Percentiles rank a stretch among this genome's conserved stretches.
phyloP scores from a whole-genome alignment of 92 coral and sea anemone genomes.

The Actinostola sp. region DNA sequence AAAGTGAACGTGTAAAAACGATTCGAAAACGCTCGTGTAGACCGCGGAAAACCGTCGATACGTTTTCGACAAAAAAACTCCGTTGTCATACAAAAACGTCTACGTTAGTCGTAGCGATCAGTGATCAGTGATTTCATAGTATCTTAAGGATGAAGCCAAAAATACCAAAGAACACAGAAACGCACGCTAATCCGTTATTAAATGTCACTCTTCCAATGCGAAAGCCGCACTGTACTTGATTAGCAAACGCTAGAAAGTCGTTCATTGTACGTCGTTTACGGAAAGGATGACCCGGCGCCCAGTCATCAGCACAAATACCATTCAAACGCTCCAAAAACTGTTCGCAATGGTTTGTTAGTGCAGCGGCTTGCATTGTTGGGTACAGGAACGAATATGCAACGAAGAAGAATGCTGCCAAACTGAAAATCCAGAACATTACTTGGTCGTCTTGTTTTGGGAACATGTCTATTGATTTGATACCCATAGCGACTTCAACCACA shows the following conservation, averaged over 20 bases:
- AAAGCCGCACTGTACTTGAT: slow-evolving; percentile 13
- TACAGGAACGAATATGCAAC: not conserved
- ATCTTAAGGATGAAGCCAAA: not conserved
- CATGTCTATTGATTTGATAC: not conserved
- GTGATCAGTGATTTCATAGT: not conserved
- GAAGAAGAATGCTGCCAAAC: not conserved
- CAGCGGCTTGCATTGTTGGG: slow-evolving; percentile 12
- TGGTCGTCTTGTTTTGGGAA: not conserved
- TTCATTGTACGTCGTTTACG: not conserved
- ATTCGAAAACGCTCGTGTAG: too few relatives aligned
- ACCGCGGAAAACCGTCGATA: too few relatives aligned
- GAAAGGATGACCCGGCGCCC: slow-evolving; percentile 1
- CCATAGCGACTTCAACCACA: not conserved
- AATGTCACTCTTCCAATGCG: not conserved
- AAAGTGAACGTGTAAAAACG: too few relatives aligned
- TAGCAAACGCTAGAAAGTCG: slow-evolving; percentile 1
- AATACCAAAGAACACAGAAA: slow-evolving; percentile 2
- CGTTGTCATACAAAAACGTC: too few relatives aligned
- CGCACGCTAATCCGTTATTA: not conserved
- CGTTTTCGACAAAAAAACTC: too few relatives aligned
- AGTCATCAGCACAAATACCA: not conserved
- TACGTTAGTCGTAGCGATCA: too few relatives aligned
- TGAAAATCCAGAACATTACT: not conserved
- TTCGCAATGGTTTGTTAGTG: slow-evolving; percentile 8
- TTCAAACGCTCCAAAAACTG: not conserved